These are phyloP conservation scores for Tinea semifulvella DNA, from an alignment of 2,888 invertebrate genomes.

Conservation along the genomic window DNA sequence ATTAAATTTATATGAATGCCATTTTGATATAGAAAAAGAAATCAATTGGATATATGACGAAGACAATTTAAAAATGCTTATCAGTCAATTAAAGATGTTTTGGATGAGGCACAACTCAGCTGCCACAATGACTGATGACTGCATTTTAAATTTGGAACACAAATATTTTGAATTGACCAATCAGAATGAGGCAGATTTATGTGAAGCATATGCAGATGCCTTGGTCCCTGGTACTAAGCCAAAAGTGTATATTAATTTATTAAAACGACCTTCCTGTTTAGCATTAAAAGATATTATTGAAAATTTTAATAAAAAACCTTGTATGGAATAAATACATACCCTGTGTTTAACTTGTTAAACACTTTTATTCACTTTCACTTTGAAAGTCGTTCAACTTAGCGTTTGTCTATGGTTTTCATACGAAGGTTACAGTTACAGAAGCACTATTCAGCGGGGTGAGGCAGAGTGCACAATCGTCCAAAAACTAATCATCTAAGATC, in stretches of 20 bases:
- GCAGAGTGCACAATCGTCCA: no score
- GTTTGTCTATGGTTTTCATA: no score
- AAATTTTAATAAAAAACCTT: no score
- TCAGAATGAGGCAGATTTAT: background rate
- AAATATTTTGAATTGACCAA: background rate
- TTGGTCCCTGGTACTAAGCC: background rate
- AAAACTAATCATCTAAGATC: no score
- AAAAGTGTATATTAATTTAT: background rate
- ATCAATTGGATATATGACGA: conserved; percentile 65
- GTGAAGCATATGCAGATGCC: background rate
- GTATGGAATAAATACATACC: no score
- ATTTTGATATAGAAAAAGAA: conserved; percentile 64
- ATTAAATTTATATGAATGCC: conserved; percentile 81
- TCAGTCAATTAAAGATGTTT: conserved; percentile 74
- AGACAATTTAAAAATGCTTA: conserved; percentile 65
- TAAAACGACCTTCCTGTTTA: background rate
- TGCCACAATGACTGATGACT: conserved; percentile 2
- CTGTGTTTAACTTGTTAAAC: no score
- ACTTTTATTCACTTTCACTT: no score
- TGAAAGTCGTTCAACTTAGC: no score
- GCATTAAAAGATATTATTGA: no score
- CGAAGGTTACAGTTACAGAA: no score
- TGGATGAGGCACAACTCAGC: conserved; percentile 72
- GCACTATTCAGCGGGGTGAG: no score
- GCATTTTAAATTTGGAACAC: background rate